These are phyloP conservation scores for Drosophila littoralis DNA, from an alignment of 1,140 invertebrate genomes.

Conservation along the genomic window DNA sequence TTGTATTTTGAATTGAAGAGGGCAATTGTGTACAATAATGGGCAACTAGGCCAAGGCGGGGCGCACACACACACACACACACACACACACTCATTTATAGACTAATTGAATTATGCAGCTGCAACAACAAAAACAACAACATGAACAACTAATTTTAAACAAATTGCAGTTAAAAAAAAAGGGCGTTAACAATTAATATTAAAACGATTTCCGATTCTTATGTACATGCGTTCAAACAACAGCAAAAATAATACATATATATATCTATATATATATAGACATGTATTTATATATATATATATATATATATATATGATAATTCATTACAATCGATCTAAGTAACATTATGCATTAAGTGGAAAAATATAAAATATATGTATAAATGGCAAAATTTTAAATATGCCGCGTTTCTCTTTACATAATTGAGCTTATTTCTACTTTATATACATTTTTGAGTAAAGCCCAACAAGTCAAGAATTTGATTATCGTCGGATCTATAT, in stretches of 20 bases:
- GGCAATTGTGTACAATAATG: slow-evolving; percentile 38
- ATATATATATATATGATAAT: slow-evolving; percentile 55
- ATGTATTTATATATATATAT: slow-evolving; percentile 27
- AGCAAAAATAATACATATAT: slow-evolving; percentile 12
- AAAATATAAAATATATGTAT: slow-evolving; percentile 78
- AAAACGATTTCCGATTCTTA: slow-evolving; percentile 31
- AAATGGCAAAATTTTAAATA: slow-evolving; percentile 81
- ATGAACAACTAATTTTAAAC: too few species aligned
- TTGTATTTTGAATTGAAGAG: slow-evolving; percentile 33
- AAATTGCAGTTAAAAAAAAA: too few species aligned
- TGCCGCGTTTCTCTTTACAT: slow-evolving; percentile 8
- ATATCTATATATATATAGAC: slow-evolving; percentile 53
- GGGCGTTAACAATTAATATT: too few species aligned
- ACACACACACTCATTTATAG: slow-evolving; percentile 45
- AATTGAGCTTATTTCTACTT: not conserved
- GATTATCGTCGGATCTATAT: too few species aligned
- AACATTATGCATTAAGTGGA: slow-evolving; percentile 68
- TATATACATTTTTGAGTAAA: too few species aligned
- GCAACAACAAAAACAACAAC: not conserved
- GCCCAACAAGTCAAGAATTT: too few species aligned
- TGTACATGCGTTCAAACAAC: slow-evolving; percentile 42
- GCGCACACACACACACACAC: slow-evolving; percentile 19
- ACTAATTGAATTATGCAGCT: slow-evolving; percentile 61
- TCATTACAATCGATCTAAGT: slow-evolving; percentile 73
- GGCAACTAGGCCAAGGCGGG: slow-evolving; percentile 26